Conservation (phyloP, 2,888 invertebrate genomes). For the Campaea margaritaria region DNA sequence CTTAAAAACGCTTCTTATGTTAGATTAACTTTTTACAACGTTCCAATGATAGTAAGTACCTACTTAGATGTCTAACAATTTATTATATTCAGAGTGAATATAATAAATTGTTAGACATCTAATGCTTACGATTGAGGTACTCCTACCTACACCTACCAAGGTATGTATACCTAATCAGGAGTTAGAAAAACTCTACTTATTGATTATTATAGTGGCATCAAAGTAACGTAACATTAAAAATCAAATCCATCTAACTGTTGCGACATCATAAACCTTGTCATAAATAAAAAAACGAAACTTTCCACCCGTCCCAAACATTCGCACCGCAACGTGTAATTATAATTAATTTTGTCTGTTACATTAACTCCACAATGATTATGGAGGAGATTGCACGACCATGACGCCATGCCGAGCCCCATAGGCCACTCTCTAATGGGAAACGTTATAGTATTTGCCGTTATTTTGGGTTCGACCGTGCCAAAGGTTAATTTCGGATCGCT, state of each 20-base stretch:
- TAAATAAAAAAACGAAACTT: slow-evolving; percentile 10
- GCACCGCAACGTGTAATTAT: slow-evolving; percentile 62
- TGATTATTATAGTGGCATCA: too few species aligned
- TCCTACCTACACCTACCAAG: too few species aligned
- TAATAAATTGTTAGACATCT: too few species aligned
- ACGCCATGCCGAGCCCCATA: slow-evolving; percentile 48
- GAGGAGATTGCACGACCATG: slow-evolving; percentile 62
- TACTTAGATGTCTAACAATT: too few species aligned
- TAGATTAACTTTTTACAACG: too few species aligned
- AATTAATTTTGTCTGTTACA: slow-evolving; percentile 67
- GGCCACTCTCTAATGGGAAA: slow-evolving; percentile 55
- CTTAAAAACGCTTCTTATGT: too few species aligned
- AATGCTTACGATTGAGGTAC: too few species aligned
- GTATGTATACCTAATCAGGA: too few species aligned
- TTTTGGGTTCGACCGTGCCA: slow-evolving; percentile 33
- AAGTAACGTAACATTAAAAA: too few species aligned
- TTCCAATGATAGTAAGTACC: too few species aligned
- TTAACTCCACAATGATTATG: slow-evolving; percentile 62
- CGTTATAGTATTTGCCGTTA: slow-evolving; percentile 35
- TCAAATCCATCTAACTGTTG: neutral
- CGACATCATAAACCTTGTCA: slow-evolving; percentile 11
- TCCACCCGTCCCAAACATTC: slow-evolving; percentile 31
- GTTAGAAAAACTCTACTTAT: too few species aligned
- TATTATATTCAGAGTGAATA: too few species aligned
- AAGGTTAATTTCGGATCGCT: slow-evolving; percentile 40